Evolutionary conservation across 2,113 vertebrate species (phyloP), one percentile per base, ranked within the genome.

Genomic region (Microcebus tavaratra): DNA sequence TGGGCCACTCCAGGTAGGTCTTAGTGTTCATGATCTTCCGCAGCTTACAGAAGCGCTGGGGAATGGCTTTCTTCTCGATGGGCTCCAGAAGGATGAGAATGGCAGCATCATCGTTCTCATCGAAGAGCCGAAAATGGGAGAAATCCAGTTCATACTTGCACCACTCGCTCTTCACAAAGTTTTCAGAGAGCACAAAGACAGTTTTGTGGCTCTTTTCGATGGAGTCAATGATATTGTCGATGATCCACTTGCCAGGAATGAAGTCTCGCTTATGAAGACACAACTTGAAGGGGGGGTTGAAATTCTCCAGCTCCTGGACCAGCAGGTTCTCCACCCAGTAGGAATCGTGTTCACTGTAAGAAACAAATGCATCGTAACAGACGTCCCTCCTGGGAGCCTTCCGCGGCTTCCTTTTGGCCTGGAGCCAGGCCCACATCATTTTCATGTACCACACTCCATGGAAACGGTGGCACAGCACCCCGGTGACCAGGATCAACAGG

Each of bases 131-230:
- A 95, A 99, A 99, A 75, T 99, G 99, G 0, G 99, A 99, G 98
- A 99, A 99, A 97, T 99, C 99, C 98, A 99, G 98, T 92, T 99
- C 99, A 0, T 99, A 99, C n/a, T 99, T 99, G 98, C 99, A 99
- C 99, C 99, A 99, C 94, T 99, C 99, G 0, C 99, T 99, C 92
- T 87, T 98, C 68, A 99, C 99, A 39, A 99, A 99, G 97, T 99
- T 99, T 94, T 99, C 98, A 0, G 99, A 99, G 7, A 99, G 98
- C 97, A 99, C 97, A 72, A 99, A 99, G 61, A 99, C 95, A 0
- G 99, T 99, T 11, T 98, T 99, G 72, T 97, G 98, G 97, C 99
- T 99, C 96, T 99, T 98, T 94, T 99, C 99, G 1, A 99, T 99
- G 89, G 98, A 99, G 81, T 98, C 99, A 0, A 99, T 99, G 97